Evolutionary conservation across 2,113 vertebrate genomes (phyloP), one percentile per base, ranked within the genome.

Genomic region (Phylloscopus whistleri): DNA sequence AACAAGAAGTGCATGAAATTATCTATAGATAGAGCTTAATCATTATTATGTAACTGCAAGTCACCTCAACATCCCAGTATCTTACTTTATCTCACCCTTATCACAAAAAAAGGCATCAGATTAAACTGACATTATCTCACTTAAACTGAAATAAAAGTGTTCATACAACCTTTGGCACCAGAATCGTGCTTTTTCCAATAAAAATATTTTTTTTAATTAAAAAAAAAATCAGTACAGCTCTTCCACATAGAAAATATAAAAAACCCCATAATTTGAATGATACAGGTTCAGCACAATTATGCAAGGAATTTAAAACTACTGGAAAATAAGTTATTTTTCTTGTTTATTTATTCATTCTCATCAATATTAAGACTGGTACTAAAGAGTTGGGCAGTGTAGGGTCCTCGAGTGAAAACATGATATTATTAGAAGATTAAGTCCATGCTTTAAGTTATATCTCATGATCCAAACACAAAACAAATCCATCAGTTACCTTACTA

Each of bases 401-500:
- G 26, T 53, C 24, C 52, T 62, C 26, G 9, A 9, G 21, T 41
- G 28, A 80, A 84, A 88, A 56, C 3, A n/a, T 26, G 13, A 5
- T 10, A 14, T 33, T 28, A 43, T 19, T 17, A 64, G 24, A 75
- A 95, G 81, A 79, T 19, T 13, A 86, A 23, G 15, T 23, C 21
- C 6, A 70, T 19, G 24, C 16, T n/a, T 60, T 35, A 77, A 86
- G 55, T 37, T 20, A 62, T 1, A 3, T 70, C 22, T 51, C 15
- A 66, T 15, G 24, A 83, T 52, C 17, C 35, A 62, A 69, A 31
- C 30, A 79, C 9, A 58, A 79, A 83, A 58, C 16, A 88, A 75
- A 41, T 59, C 60, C 31, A 80, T 73, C 51, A 11, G 41, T 97
- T 98, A 99, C 99, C 99, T 99, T 99, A 97, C 99, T 99, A 93